Evolutionary conservation across 1,140 invertebrate genomes (phyloP).

Genomic region (Zaprionus gabonicus): DNA sequence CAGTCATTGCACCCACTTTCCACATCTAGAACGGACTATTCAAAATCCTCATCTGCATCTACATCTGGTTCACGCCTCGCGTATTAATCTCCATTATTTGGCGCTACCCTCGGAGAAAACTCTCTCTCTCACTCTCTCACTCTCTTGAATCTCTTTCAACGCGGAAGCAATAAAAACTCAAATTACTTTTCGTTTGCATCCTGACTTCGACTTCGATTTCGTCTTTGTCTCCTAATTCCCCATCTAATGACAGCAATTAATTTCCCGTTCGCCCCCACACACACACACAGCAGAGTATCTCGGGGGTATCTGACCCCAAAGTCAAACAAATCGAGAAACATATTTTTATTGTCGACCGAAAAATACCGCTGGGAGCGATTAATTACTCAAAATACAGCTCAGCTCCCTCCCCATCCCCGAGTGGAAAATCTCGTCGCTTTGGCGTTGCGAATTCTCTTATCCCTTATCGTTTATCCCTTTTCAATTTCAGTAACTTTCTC

Average conservation of each 20-base stretch:
- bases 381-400: conserved; percentile 71
- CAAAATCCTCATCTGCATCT: conserved; percentile 41
- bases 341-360: conserved; percentile 75
- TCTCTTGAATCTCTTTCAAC: conserved; percentile 59
- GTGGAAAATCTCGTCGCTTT: conserved; percentile 1
- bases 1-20: conserved; percentile 52
- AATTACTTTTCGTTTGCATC: conserved; percentile 81
- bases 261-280: conserved; percentile 53
- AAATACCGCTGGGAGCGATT: conserved; percentile 77
- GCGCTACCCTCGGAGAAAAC: conserved; percentile 25
- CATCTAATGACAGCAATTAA: conserved; percentile 80
- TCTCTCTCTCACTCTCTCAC: conserved; percentile 6
- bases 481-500: conserved; percentile 60
- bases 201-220: conserved; percentile 48
- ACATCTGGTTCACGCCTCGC: conserved; percentile 55
- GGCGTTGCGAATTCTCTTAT: conserved; percentile 49
- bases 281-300: conserved; percentile 15
- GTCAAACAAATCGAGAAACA: conserved; percentile 77
- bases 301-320: conserved; percentile 33
- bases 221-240: conserved; percentile 43
- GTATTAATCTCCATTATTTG: conserved; percentile 79
- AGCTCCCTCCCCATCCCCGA: neutral
- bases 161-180: conserved; percentile 82
- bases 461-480: conserved; percentile 65
- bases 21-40: conserved; percentile 2